phyloP scores from a whole-genome alignment of 2,797 vertebrate species.

The Crax fasciolata region DNA sequence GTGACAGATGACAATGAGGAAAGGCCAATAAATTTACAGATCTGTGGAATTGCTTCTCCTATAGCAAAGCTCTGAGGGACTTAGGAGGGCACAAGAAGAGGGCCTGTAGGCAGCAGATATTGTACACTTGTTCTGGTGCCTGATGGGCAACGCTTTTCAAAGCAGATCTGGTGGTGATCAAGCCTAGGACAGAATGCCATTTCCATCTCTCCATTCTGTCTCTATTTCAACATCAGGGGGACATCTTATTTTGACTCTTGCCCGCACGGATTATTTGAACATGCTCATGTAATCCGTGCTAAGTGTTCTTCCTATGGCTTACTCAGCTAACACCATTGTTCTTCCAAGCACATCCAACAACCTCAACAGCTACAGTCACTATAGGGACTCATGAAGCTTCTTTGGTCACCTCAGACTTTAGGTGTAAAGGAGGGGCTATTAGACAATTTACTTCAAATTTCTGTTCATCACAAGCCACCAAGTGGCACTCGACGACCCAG shows the following conservation, averaged over 20 bases:
- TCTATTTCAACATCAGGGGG: background rate
- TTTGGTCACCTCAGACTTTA: background rate
- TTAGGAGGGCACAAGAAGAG: background rate
- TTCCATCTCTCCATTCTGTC: background rate
- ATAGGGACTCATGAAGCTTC: background rate
- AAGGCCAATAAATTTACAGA: background rate
- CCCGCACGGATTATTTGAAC: background rate
- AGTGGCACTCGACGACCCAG: background rate
- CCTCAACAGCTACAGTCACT: background rate
- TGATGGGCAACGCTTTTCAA: background rate
- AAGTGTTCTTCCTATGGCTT: background rate
- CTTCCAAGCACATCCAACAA: background rate
- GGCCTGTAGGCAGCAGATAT: background rate
- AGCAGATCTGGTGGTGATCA: accelerated
- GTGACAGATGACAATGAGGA: background rate
- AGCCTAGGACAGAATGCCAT: background rate
- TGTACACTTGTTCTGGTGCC: background rate
- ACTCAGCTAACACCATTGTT: background rate
- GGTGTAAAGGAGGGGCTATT: background rate
- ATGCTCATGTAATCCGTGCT: background rate
- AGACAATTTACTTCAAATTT: background rate
- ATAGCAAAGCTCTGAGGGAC: background rate
- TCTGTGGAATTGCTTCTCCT: background rate
- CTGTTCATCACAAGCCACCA: background rate
- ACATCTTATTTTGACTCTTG: background rate